phyloP scores from a whole-genome alignment of 2,888 invertebrate species.

The Ennomos fuscantarius region DNA sequence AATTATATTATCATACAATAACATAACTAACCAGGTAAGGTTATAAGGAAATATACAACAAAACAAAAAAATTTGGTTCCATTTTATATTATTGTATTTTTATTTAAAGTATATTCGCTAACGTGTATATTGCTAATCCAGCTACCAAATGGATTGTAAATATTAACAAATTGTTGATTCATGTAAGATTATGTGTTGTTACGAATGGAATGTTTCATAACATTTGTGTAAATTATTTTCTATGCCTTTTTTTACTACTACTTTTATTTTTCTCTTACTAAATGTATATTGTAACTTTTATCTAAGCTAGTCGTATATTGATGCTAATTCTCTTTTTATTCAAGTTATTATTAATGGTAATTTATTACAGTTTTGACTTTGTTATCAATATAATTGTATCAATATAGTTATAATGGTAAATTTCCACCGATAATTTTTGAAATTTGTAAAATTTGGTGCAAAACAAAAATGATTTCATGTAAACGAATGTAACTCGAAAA shows the following conservation, averaged over 20 bases:
- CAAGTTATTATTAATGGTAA: too few species aligned
- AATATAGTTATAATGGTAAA: too few species aligned
- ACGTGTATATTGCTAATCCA: conserved; percentile 75
- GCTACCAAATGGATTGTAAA: conserved; percentile 37
- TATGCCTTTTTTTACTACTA: neutral
- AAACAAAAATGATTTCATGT: too few species aligned
- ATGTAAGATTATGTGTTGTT: conserved; percentile 14
- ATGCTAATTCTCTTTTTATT: too few species aligned
- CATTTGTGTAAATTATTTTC: conserved; percentile 1
- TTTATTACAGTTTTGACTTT: too few species aligned
- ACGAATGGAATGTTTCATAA: neutral
- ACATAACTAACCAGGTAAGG: conserved; percentile 7
- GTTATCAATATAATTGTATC: too few species aligned
- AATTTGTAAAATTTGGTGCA: too few species aligned
- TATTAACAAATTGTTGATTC: conserved; percentile 42
- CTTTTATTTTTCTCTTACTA: conserved; percentile 8
- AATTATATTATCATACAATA: conserved; percentile 5
- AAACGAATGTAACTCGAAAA: too few species aligned
- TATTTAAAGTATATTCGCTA: conserved; percentile 49
- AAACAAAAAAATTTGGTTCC: neutral
- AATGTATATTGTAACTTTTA: too few species aligned
- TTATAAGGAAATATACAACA: neutral
- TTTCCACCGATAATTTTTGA: too few species aligned
- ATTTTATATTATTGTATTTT: conserved; percentile 1
- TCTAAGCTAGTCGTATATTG: too few species aligned